Evolutionary conservation across 2,888 invertebrate genomes (phyloP).

Genomic region (Creontiades dilutus): DNA sequence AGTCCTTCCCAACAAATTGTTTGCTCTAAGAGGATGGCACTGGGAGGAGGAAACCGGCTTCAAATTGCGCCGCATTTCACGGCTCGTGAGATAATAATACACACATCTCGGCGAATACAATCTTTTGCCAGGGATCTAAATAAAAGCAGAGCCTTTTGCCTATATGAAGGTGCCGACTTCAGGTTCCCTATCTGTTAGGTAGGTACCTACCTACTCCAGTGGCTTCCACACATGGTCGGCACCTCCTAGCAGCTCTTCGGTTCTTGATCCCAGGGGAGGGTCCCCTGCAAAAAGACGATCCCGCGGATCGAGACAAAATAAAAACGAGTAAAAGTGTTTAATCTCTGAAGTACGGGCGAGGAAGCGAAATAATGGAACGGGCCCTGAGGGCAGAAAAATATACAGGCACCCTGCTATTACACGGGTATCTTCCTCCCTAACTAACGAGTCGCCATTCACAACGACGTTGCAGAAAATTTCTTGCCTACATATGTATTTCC

Average conservation of each 20-base stretch:
- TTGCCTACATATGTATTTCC: conserved; percentile 14
- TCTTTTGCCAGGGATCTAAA: conserved; percentile 42
- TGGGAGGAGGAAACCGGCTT: conserved; percentile 34
- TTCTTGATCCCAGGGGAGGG: conserved; percentile 21
- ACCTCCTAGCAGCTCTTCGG: conserved; percentile 12
- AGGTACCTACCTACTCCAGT: conserved; percentile 2
- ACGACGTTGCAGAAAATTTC: conserved; percentile 50
- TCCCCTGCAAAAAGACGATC: conserved; percentile 41
- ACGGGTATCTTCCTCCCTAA: conserved; percentile 47
- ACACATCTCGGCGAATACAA: conserved; percentile 20
- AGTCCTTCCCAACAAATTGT: conserved; percentile 55
- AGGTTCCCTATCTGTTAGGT: background rate
- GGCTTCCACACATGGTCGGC: conserved; percentile 41
- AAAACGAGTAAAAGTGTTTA: conserved; percentile 46
- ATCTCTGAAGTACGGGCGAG: conserved; percentile 35
- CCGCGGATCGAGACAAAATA: conserved; percentile 37
- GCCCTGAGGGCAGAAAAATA: conserved; percentile 53
- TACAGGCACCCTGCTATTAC: conserved; percentile 60
- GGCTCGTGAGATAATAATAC: conserved; percentile 30
- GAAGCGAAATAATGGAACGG: conserved; percentile 57
- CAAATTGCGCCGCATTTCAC: conserved; percentile 54
- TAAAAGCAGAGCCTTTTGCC: conserved; percentile 33
- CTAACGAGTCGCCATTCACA: conserved; percentile 66
- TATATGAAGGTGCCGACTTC: conserved; percentile 44
- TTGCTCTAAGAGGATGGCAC: conserved; percentile 51